A percentile compares a stretch with the other conserved stretches of the same genome.
These are phyloP conservation scores for Dastarcus helophoroides DNA, from an alignment of 2,888 invertebrate species.

Conservation along the genomic window DNA sequence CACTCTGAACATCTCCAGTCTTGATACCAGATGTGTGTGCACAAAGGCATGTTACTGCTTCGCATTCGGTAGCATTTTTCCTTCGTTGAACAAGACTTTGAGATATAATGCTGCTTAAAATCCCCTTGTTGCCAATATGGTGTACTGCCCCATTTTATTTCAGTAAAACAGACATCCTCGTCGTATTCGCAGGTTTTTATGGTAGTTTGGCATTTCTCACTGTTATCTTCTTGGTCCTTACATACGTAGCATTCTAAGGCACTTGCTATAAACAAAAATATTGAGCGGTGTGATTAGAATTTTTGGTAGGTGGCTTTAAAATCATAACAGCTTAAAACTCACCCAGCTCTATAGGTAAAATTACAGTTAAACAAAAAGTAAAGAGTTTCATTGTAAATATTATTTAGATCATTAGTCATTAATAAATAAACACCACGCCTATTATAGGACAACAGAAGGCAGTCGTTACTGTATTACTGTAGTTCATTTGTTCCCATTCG, in stretches of 20 bases:
- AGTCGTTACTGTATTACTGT: no score
- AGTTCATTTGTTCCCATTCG: no score
- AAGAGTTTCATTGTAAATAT: no score
- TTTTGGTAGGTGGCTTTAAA: no score
- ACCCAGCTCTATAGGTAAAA: no score
- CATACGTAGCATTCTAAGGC: conserved; percentile 93
- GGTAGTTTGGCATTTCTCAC: conserved; percentile 84
- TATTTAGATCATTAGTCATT: no score
- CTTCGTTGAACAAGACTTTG: conserved; percentile 78
- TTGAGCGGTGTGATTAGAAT: no score
- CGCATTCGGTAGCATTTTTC: conserved; percentile 64
- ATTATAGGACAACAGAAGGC: no score
- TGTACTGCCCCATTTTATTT: conserved; percentile 91
- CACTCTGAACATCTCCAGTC: conserved; percentile 96
- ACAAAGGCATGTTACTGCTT: conserved; percentile 60
- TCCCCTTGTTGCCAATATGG: conserved; percentile 92
- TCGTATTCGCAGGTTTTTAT: conserved; percentile 82
- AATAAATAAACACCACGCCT: no score
- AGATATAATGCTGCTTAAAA: conserved; percentile 84
- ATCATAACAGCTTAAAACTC: no score
- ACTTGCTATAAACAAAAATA: conserved; percentile 47
- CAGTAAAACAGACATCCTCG: conserved; percentile 78
- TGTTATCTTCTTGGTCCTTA: conserved; percentile 81
- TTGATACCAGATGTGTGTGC: conserved; percentile 88
- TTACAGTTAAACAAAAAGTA: no score